phyloP scores from a whole-genome alignment of 1,140 invertebrate species.

The Atta texana region DNA sequence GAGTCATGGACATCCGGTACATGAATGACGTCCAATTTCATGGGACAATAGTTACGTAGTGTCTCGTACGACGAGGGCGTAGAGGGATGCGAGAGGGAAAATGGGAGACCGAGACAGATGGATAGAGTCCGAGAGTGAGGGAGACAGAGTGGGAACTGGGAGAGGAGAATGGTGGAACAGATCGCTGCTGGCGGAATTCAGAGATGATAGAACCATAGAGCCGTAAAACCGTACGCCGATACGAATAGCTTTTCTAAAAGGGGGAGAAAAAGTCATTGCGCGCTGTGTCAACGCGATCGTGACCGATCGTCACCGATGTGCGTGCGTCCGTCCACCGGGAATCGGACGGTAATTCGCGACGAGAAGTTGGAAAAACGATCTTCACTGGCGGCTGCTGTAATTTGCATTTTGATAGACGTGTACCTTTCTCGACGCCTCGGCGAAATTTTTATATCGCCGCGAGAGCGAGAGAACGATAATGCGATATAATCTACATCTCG shows the following conservation, averaged over 20 bases:
- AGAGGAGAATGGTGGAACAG: conserved; percentile 34
- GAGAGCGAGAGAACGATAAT: conserved; percentile 25
- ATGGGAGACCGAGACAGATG: conserved; percentile 51
- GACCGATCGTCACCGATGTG: conserved; percentile 59
- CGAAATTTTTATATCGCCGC: conserved; percentile 33
- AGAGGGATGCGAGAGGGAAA: conserved; percentile 39
- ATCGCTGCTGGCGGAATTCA: conserved; percentile 65
- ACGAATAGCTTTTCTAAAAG: conserved; percentile 39
- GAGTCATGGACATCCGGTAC: conserved; percentile 77
- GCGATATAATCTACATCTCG: conserved; percentile 40
- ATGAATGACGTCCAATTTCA: conserved; percentile 81
- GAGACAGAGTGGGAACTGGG: background rate
- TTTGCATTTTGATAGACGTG: conserved; percentile 61
- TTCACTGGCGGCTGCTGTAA: conserved; percentile 17
- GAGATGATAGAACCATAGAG: conserved; percentile 70
- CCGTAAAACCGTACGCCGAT: conserved; percentile 68
- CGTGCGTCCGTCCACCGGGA: conserved; percentile 46
- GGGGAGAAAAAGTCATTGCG: conserved; percentile 38
- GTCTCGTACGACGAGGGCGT: conserved; percentile 55
- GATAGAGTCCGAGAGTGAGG: background rate
- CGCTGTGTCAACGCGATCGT: conserved; percentile 47
- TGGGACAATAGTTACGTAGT: conserved; percentile 78
- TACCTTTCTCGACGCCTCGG: conserved; percentile 13
- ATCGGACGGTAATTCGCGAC: conserved; percentile 40
- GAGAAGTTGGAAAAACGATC: conserved; percentile 58